phyloP scores from a whole-genome alignment of 2,113 vertebrate genomes.

The Fulica atra region DNA sequence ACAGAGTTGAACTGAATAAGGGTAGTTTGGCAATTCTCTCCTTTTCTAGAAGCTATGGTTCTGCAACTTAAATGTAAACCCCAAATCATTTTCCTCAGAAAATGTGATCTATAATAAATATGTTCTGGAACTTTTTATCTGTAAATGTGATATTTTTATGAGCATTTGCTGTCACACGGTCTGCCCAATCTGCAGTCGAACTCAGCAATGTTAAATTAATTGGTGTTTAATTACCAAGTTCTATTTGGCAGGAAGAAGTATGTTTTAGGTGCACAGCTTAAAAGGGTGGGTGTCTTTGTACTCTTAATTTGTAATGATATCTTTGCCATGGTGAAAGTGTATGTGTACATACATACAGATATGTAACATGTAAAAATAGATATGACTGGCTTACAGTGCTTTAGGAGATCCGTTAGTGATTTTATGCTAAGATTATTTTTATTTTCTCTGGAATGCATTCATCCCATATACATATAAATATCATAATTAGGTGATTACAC shows the following conservation, averaged over 20 bases:
- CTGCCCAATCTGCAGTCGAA: not conserved
- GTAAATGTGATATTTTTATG: not conserved
- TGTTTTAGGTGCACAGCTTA: not conserved
- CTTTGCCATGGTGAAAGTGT: not conserved
- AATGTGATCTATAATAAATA: not conserved
- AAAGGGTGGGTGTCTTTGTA: not conserved
- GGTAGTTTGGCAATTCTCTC: not conserved
- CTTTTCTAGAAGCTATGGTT: not conserved
- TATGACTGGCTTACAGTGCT: not conserved
- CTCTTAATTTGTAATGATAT: not conserved
- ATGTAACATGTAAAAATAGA: not conserved
- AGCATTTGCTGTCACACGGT: not conserved
- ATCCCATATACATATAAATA: rapidly evolving
- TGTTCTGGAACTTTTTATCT: not conserved
- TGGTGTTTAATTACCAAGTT: not conserved
- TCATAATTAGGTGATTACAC: not conserved
- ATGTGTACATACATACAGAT: not conserved
- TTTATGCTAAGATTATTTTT: not conserved
- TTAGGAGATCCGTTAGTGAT: not conserved
- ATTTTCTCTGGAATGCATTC: not conserved
- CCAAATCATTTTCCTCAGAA: not conserved
- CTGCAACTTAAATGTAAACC: not conserved
- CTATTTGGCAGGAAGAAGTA: not conserved
- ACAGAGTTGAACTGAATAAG: not conserved
- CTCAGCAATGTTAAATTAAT: not conserved